A percentile compares a stretch with the other conserved stretches of the same genome.
Conservation (phyloP, 2,113 vertebrate species). For the Crotalus viridis region DNA sequence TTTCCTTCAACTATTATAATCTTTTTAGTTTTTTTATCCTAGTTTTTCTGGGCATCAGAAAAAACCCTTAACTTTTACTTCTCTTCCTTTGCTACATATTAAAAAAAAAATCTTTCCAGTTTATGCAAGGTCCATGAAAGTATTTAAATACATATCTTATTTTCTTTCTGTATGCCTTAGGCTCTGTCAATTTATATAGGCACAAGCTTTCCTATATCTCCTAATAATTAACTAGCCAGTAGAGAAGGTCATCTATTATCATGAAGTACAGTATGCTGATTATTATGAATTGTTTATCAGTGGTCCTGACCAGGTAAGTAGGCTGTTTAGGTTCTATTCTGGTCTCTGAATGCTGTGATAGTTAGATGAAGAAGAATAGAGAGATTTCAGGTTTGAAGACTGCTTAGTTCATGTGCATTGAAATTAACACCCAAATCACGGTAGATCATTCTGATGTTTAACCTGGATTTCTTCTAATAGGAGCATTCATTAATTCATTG, state of each 20-base stretch:
- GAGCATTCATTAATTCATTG: too few species aligned
- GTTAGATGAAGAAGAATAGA: background rate
- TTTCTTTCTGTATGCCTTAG: background rate
- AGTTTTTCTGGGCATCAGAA: background rate
- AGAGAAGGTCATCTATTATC: background rate
- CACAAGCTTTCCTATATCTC: background rate
- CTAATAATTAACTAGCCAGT: background rate
- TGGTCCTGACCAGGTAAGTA: background rate
- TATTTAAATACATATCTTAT: background rate
- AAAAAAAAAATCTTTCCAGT: background rate
- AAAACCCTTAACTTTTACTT: background rate
- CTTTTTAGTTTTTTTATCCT: background rate
- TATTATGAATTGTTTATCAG: background rate
- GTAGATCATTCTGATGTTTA: background rate
- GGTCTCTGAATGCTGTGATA: background rate
- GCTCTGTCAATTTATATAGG: background rate
- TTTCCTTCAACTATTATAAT: background rate
- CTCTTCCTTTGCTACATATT: background rate
- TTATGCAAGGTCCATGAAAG: background rate
- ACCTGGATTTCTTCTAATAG: background rate
- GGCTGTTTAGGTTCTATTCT: background rate
- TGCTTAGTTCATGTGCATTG: background rate
- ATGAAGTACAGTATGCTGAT: background rate
- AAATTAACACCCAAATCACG: background rate
- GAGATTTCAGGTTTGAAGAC: background rate